Conservation (phyloP, 1,140 invertebrate genomes). For the Aradophagus sp. region DNA sequence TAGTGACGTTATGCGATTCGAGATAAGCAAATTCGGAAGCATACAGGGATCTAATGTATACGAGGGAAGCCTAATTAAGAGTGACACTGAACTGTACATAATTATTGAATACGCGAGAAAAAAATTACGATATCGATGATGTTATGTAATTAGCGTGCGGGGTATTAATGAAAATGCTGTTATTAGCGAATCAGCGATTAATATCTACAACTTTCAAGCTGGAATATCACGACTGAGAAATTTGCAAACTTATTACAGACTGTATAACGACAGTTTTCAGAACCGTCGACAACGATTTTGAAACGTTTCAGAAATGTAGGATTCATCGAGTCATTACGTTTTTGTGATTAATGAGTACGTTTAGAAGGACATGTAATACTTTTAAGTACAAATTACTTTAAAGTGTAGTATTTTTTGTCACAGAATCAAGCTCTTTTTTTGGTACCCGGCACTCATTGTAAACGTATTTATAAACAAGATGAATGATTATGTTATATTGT, state of each 20-base stretch:
- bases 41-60: conserved; percentile 73
- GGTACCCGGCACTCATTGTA: conserved; percentile 56
- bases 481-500: conserved; percentile 60
- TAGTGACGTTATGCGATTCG: conserved; percentile 66
- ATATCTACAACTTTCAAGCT: no score
- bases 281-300: no score
- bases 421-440: conserved; percentile 52
- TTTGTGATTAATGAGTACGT: no score
- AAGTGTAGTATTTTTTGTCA: no score
- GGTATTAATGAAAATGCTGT: conserved; percentile 50
- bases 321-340: no score
- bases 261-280: no score
- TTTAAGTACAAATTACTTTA: no score
- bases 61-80: conserved; percentile 54
- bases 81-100: conserved; percentile 70
- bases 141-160: conserved; percentile 64
- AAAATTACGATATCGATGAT: conserved; percentile 66
- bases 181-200: no score
- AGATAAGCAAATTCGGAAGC: conserved; percentile 74
- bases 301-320: no score
- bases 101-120: conserved; percentile 68
- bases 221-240: no score
- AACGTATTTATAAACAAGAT: conserved; percentile 60
- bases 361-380: no score
- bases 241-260: no score